phyloP scores from a whole-genome alignment of 2,797 vertebrate species.

The Cuculus canorus region DNA sequence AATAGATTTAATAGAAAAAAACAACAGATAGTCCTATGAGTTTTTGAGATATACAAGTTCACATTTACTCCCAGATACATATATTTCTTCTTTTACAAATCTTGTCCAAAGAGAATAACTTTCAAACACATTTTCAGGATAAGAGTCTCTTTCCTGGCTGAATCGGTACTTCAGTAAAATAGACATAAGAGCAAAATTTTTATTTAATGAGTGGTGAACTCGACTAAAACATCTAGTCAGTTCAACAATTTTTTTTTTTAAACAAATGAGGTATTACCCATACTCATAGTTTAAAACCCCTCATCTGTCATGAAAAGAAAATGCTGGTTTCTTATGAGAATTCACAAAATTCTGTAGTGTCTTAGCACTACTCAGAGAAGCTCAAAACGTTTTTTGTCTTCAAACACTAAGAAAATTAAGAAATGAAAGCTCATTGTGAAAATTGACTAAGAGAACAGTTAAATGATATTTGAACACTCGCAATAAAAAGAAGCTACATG shows the following conservation, averaged over 20 bases:
- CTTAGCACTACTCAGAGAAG: background rate
- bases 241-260: background rate
- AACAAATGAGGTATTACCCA: background rate
- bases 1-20: background rate
- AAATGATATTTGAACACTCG: background rate
- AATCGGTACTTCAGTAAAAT: background rate
- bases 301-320: background rate
- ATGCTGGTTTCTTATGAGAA: background rate
- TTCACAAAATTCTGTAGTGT: background rate
- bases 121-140: background rate
- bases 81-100: background rate
- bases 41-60: background rate
- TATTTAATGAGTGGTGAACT: background rate
- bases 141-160: background rate
- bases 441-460: background rate
- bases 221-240: background rate
- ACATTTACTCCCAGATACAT: background rate
- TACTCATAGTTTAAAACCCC: background rate
- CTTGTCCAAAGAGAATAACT: background rate
- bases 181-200: background rate
- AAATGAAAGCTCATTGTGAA: background rate
- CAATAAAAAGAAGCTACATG: background rate
- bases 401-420: background rate
- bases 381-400: background rate
- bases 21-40: background rate